Conservation (phyloP, 1,140 invertebrate species). For the Drosophila nigrodunni region DNA sequence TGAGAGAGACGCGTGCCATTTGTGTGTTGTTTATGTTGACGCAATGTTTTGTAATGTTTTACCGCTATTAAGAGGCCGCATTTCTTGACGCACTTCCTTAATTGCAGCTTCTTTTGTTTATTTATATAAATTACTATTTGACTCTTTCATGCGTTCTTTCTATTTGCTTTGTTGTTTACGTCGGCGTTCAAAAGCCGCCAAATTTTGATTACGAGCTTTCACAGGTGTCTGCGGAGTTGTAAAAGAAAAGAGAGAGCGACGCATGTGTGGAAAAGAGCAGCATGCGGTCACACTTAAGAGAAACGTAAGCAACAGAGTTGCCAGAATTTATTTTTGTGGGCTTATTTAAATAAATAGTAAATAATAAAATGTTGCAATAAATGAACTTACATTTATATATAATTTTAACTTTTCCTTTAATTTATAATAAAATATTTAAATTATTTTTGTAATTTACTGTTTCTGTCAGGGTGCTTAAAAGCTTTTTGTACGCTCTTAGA, state of each 20-base stretch:
- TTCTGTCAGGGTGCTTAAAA: constrained; percentile 21
- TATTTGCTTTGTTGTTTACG: constrained; percentile 54
- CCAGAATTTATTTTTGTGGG: neutral
- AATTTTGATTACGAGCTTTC: constrained; percentile 49
- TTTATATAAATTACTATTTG: constrained; percentile 51
- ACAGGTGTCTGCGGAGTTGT: constrained; percentile 64
- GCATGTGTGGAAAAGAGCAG: constrained; percentile 8
- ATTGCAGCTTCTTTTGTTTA: constrained; percentile 62
- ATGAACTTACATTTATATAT: neutral
- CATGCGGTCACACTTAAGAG: constrained; percentile 23
- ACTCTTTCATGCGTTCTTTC: neutral
- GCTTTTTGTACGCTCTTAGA: constrained; percentile 3
- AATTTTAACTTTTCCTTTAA: neutral
- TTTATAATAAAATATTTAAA: neutral
- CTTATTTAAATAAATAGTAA: neutral
- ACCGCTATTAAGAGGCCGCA: neutral
- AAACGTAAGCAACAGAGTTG: constrained; percentile 42
- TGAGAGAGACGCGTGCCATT: constrained; percentile 13
- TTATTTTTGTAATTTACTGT: too few relatives aligned
- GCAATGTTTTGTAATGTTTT: constrained; percentile 14
- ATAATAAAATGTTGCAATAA: too few relatives aligned
- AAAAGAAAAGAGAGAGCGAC: constrained; percentile 35
- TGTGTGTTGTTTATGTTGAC: constrained; percentile 49
- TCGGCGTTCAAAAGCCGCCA: constrained; percentile 40
- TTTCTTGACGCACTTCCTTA: constrained; percentile 63